Percentiles rank a stretch among this genome's conserved stretches.
Conservation (phyloP, 2,888 invertebrate genomes). For the Agrotis clavis region DNA sequence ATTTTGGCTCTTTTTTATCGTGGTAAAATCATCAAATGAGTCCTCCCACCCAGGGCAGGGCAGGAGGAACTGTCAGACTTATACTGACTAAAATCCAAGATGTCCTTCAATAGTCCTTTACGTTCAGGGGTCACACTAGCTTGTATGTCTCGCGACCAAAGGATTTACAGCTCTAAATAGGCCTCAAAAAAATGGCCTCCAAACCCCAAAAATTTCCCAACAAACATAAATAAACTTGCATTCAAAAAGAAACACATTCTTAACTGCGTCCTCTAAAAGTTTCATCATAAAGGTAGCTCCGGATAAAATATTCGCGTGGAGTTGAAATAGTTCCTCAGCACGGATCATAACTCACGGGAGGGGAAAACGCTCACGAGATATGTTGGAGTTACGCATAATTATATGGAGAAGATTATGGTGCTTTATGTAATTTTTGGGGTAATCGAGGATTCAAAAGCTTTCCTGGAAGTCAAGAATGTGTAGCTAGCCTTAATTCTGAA, state of each 20-base stretch:
- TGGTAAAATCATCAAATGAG: too few species aligned
- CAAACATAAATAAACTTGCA: conserved; percentile 10
- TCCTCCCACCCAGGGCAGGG: too few species aligned
- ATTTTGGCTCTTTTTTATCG: too few species aligned
- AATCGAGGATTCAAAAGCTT: not conserved
- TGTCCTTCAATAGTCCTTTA: too few species aligned
- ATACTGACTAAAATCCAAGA: too few species aligned
- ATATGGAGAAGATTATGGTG: conserved; percentile 20
- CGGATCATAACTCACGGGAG: conserved; percentile 52
- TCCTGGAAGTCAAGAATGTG: not conserved
- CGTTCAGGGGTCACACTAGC: too few species aligned
- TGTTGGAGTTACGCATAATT: conserved; percentile 42
- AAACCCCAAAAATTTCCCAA: not conserved
- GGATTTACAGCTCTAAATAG: too few species aligned
- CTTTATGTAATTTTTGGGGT: not conserved
- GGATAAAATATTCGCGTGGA: conserved; percentile 63
- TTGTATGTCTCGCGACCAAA: too few species aligned
- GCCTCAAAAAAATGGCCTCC: too few species aligned
- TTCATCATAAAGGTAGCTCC: conserved; percentile 56
- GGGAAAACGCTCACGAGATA: conserved; percentile 34
- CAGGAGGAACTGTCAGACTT: too few species aligned
- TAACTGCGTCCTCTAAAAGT: conserved; percentile 48
- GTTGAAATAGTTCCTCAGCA: conserved; percentile 56
- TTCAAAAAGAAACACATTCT: conserved; percentile 42
- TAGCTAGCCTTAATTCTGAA: not conserved